Base-by-base conservation (phyloP, 2,888 invertebrate genomes). In the Allolobophora icterica region DNA sequence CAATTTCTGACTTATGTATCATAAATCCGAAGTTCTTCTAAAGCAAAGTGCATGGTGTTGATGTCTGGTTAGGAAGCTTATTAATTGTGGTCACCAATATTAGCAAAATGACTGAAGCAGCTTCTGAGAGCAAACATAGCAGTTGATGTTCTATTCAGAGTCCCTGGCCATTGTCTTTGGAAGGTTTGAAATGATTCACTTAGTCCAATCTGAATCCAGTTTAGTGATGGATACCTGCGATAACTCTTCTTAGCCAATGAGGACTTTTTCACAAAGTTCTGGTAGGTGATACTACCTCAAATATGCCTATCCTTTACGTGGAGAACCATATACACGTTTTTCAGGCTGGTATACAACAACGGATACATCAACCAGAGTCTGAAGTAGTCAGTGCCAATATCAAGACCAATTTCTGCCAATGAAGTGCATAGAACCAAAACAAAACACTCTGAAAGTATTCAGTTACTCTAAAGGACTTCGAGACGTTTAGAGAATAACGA, bases 371-470 rank as follows among this genome's bases (percentile, higher is more conserved):
- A 71, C n/a, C n/a, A n/a, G 30, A 71, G 71, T 71, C 71, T 30
- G n/a, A 71, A n/a, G 24, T 30, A 71, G n/a, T 71, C 71, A 8
- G 8, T 6, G n/a, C n/a, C 71, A 71, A 71, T 71, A 71, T 71
- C 71, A 71, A n/a, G 71, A n/a, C 30, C n/a, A n/a, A 71, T 30
- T 71, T 71, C 71, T 71, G 71, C 30, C 30, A 71, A 71, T 71
- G 71, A 71, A 13, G 8, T 71, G 52, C 71, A 71, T 71, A 71
- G 71, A 71, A n/a, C 71, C 8, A 11, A 71, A 71, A n/a, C 71
- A 71, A 71, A 71, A 71, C n/a, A 71, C 71, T 45, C 45, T n/a
- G n/a, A 71, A 71, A 30, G 71, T 71, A 71, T 71, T 71, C n/a
- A 71, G 71, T n/a, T 0, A 71, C 6, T n/a, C 71, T 71, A 71